A percentile compares a stretch with the other conserved stretches of the same genome.
Evolutionary conservation across 1,140 invertebrate species (phyloP).

Genomic region (Ostrea edulis): DNA sequence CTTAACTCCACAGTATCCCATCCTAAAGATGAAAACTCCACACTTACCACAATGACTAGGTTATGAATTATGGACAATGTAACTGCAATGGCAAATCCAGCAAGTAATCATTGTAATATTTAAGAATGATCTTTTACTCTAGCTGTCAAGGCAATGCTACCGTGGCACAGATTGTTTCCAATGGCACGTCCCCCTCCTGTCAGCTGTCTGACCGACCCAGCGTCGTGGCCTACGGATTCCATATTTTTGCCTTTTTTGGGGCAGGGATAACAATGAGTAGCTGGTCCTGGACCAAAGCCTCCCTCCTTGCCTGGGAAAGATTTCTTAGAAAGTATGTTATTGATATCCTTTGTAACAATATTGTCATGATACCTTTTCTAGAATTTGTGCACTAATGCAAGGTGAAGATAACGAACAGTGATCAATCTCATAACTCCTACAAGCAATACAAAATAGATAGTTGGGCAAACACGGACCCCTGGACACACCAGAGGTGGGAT

Average conservation of each 20-base stretch:
- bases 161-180: constrained; percentile 54
- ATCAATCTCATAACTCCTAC: no score
- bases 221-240: constrained; percentile 89
- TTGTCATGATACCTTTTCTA: neutral
- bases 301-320: constrained; percentile 89
- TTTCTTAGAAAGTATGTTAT: constrained; percentile 87
- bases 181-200: constrained; percentile 79
- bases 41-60: neutral
- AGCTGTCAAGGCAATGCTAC: constrained; percentile 80
- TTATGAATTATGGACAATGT: neutral
- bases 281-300: constrained; percentile 94
- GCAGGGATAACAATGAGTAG: constrained; percentile 93
- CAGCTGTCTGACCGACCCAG: constrained; percentile 87
- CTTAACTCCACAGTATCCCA: neutral
- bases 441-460: no score
- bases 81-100: neutral
- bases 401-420: no score
- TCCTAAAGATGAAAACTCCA: neutral
- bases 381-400: neutral
- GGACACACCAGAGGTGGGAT: no score
- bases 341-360: neutral
- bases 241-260: constrained; percentile 90
- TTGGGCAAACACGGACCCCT: no score
- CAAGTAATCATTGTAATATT: neutral
- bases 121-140: constrained; percentile 20